phyloP scores from a whole-genome alignment of 2,888 invertebrate genomes.

The Lampropteryx suffumata region DNA sequence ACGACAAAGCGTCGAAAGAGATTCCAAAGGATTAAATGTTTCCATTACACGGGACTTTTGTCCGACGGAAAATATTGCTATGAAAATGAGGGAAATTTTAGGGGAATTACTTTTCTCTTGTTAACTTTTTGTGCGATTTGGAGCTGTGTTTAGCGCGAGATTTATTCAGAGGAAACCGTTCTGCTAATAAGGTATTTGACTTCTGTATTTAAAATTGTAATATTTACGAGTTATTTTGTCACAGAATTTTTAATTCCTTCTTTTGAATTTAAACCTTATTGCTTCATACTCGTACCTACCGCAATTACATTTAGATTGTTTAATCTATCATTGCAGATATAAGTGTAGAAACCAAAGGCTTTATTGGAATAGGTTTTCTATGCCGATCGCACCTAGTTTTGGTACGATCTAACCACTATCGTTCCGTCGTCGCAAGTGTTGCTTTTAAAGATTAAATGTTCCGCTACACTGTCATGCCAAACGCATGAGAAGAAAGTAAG shows the following conservation, averaged over 20 bases:
- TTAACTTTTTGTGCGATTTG: constrained; percentile 15
- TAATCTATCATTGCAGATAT: too few species aligned
- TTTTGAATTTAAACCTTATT: too few species aligned
- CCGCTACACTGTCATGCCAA: too few species aligned
- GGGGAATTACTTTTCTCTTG: constrained; percentile 25
- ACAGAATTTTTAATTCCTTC: not conserved
- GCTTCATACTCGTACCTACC: too few species aligned
- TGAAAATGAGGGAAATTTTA: constrained; percentile 31
- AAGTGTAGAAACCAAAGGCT: too few species aligned
- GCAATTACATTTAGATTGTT: too few species aligned
- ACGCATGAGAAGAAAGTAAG: too few species aligned
- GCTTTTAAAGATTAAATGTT: too few species aligned
- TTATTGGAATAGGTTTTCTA: too few species aligned
- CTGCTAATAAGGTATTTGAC: constrained; percentile 1
- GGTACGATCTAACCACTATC: too few species aligned
- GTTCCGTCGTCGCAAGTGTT: too few species aligned
- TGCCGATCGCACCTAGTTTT: too few species aligned
- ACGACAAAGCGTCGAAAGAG: constrained; percentile 60
- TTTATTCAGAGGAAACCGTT: constrained; percentile 13
- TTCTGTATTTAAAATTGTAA: not conserved
- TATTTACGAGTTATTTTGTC: not conserved
- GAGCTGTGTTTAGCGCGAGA: constrained; percentile 7
- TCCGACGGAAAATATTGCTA: constrained; percentile 40
- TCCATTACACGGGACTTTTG: constrained; percentile 59
- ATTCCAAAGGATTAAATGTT: constrained; percentile 71